phyloP scores from a whole-genome alignment of 2,888 invertebrate genomes.

The Pterostichus niger region DNA sequence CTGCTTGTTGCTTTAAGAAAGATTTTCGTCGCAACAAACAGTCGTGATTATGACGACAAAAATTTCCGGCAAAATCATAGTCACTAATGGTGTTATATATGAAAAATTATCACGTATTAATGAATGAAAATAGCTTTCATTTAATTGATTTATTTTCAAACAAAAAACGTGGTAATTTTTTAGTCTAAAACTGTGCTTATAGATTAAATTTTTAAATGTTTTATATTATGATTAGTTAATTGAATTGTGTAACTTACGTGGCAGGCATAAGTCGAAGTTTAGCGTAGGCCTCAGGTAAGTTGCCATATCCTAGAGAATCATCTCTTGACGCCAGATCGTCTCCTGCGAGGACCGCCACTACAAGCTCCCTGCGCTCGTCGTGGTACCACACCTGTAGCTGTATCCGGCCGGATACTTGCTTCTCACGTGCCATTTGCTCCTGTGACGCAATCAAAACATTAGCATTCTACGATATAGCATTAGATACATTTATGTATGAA shows the following conservation, averaged over 20 bases:
- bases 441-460: conserved; percentile 71
- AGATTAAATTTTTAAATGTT: no score
- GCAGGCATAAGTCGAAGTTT: conserved; percentile 89
- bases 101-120: no score
- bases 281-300: conserved; percentile 90
- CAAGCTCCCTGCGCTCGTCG: conserved; percentile 88
- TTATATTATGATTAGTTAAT: no score
- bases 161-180: no score
- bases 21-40: no score
- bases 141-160: no score
- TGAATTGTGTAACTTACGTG: conserved; percentile 81
- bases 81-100: no score
- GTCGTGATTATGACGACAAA: no score
- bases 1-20: no score
- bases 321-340: conserved; percentile 90
- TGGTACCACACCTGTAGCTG: conserved; percentile 95
- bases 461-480: not conserved
- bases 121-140: no score
- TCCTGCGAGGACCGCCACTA: conserved; percentile 91
- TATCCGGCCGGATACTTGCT: conserved; percentile 87
- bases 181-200: no score
- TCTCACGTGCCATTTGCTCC: conserved; percentile 87
- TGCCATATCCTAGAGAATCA: conserved; percentile 87
- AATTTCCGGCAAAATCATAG: no score
- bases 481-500: not conserved